phyloP scores from a whole-genome alignment of 2,888 invertebrate species.

The Rhyacophila evoluta region DNA sequence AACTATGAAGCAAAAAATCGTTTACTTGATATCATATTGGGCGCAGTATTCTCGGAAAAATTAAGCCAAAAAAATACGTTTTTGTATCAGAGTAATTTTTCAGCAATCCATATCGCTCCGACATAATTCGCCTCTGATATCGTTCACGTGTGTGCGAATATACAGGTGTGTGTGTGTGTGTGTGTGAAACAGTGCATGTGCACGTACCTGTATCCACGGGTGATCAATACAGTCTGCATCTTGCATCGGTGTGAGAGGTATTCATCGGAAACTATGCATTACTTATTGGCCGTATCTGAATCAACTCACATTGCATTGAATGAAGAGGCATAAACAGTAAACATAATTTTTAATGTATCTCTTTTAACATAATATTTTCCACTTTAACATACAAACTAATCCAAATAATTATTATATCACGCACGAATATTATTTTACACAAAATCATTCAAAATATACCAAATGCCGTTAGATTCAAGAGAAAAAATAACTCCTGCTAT shows the following conservation, averaged over 20 bases:
- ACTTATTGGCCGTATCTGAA: constrained; percentile 38
- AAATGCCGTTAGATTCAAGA: too few relatives aligned
- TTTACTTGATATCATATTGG: too few relatives aligned
- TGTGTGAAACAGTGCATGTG: background rate
- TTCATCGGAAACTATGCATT: constrained; percentile 40
- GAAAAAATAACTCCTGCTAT: too few relatives aligned
- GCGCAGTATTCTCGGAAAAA: too few relatives aligned
- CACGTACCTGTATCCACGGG: constrained; percentile 1
- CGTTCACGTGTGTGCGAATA: constrained; percentile 4
- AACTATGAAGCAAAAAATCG: too few relatives aligned
- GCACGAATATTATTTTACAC: too few relatives aligned
- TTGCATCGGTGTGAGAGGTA: constrained; percentile 6
- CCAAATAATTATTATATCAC: too few relatives aligned
- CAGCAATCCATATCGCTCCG: background rate
- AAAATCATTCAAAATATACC: too few relatives aligned
- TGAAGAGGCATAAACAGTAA: background rate
- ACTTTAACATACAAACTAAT: too few relatives aligned
- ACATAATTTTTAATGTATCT: too few relatives aligned
- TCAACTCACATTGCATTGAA: background rate
- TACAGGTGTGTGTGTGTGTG: background rate
- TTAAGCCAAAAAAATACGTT: too few relatives aligned
- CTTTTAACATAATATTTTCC: too few relatives aligned
- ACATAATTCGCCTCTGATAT: background rate
- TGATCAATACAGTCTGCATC: constrained; percentile 12
- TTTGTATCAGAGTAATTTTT: background rate